Evolutionary conservation across 2,888 invertebrate species (phyloP), one percentile per base, ranked within the genome.

Genomic region (Amiota minor): DNA sequence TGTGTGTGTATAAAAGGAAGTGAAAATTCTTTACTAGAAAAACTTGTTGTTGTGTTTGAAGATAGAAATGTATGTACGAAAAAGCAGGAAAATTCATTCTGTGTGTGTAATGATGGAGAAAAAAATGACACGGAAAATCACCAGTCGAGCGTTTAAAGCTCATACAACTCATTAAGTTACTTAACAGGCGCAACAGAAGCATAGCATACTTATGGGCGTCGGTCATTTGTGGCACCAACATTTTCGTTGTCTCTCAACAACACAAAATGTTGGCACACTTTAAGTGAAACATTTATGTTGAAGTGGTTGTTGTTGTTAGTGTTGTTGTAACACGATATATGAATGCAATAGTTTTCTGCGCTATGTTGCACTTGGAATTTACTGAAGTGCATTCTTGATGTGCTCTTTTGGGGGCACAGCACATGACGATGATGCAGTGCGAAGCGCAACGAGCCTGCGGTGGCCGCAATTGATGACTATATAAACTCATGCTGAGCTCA

Each of bases 391-490:
- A 18, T 11, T 65, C 49, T 46, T 65, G 47, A n/a, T 65, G 46
- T 65, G 65, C 3, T 14, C 35, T 62, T 3, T 18, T 16, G 16
- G 9, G 14, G 49, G 16, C 47, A 16, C 65, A 35, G 35, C 35
- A 35, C 6, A 35, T 23, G 23, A 3, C 1, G 35, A 35, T 35
- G 35, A 35, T 35, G 35, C 35, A 35, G 35, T 35, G 35, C 3
- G 3, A 23, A 23, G 23, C 3, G 23, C 23, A 23, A 23, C 2
- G 23, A 23, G 23, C 23, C 23, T 23, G 1, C 35, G 6, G 35
- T 35, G 47, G 65, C 49, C 9, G 18, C 47, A 65, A 65, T 65
- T 65, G 65, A 65, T 65, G 65, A 46, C 47, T 65, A 18, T 11
- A 16, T 20, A 65, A 65, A 65, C 65, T 65, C 12, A 47, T 65